Evolutionary conservation across 2,113 vertebrate genomes (phyloP).

Genomic region (Tragulus kanchil): DNA sequence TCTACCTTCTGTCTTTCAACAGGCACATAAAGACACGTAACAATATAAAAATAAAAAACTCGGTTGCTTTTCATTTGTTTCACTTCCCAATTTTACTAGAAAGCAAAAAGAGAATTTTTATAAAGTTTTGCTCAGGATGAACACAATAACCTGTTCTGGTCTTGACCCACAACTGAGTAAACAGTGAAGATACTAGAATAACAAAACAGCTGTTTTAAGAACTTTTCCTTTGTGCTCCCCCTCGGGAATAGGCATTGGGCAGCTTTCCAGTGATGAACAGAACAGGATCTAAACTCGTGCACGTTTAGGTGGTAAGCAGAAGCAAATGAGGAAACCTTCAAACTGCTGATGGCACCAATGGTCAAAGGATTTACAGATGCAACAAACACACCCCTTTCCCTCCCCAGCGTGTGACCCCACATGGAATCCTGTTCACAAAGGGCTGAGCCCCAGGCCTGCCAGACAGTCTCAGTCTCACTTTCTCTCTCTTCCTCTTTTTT

Average conservation of each 20-base stretch:
- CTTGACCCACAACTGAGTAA: slow-evolving; percentile 53
- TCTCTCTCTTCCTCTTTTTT: slow-evolving; percentile 18
- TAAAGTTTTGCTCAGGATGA: slow-evolving; percentile 53
- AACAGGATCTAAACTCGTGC: background rate
- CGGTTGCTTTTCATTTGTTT: background rate
- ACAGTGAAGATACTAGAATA: slow-evolving; percentile 55
- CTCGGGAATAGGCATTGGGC: background rate
- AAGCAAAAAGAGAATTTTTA: background rate
- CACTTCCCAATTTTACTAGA: slow-evolving; percentile 59
- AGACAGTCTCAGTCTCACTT: background rate
- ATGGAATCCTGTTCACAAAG: background rate
- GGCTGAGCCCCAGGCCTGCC: background rate
- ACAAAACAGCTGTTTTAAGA: slow-evolving; percentile 56
- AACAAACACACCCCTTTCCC: background rate
- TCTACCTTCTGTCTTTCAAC: background rate
- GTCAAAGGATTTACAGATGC: background rate
- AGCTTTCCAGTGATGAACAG: slow-evolving; percentile 39
- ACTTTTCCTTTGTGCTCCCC: slow-evolving; percentile 6
- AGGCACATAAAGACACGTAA: background rate
- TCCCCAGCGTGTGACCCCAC: background rate
- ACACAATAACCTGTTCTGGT: slow-evolving; percentile 57
- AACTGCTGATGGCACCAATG: background rate
- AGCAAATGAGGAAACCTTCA: slow-evolving; percentile 31
- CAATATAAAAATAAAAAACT: background rate
- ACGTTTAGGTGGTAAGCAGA: background rate